These are phyloP conservation scores for Drosophila tanythrix DNA, from an alignment of 2,888 invertebrate species.

Conservation along the genomic window DNA sequence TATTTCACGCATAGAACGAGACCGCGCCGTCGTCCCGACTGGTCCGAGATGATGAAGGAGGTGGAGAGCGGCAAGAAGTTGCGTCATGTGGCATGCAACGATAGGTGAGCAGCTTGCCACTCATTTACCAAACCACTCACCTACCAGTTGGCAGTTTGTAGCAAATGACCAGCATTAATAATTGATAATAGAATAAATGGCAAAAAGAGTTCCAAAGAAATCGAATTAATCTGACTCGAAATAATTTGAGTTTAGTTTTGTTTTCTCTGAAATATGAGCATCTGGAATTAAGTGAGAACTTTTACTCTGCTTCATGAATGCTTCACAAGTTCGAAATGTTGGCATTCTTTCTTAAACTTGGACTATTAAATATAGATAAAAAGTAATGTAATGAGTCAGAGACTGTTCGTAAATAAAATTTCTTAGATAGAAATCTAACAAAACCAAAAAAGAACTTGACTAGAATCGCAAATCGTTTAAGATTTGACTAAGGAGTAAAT, in stretches of 20 bases:
- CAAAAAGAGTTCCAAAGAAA: neutral
- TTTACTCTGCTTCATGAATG: neutral
- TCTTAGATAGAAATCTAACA: neutral
- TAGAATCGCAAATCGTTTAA: neutral
- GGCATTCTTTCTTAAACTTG: neutral
- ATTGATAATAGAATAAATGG: conserved; percentile 4
- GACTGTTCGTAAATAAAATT: neutral
- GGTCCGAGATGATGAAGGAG: conserved; percentile 96
- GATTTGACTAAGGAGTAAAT: neutral
- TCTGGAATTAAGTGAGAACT: neutral
- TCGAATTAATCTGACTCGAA: conserved; percentile 3
- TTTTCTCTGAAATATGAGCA: neutral
- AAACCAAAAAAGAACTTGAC: neutral
- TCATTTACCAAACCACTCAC: neutral
- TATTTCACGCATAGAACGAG: conserved; percentile 86
- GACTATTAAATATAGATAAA: neutral
- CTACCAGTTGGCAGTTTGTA: neutral
- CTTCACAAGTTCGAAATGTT: neutral
- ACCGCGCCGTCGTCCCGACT: conserved; percentile 93
- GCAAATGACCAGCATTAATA: conserved; percentile 15
- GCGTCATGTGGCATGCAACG: conserved; percentile 93
- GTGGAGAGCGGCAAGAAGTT: conserved; percentile 92
- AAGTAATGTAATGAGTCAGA: neutral
- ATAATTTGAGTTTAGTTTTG: neutral
- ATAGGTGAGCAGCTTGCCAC: conserved; percentile 86